Conservation (phyloP, 2,888 invertebrate genomes). For the Aporophyla lueneburgensis region DNA sequence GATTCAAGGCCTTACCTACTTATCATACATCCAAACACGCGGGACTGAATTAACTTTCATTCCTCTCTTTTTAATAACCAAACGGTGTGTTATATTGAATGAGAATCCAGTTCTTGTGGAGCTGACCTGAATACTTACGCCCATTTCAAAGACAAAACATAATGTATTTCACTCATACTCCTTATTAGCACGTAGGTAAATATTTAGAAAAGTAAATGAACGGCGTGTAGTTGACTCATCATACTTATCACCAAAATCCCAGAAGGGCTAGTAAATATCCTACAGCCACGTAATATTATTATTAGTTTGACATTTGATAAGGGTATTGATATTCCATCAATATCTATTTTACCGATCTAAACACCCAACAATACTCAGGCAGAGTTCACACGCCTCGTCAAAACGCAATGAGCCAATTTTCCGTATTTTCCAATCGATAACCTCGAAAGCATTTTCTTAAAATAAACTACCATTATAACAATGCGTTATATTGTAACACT, state of each 20-base stretch:
- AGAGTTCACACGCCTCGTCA: neutral
- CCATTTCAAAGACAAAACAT: conserved; percentile 19
- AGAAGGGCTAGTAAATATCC: neutral
- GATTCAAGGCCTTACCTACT: no score
- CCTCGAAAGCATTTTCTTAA: conserved; percentile 22
- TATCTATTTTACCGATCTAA: conserved; percentile 23
- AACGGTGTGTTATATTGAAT: conserved; percentile 28
- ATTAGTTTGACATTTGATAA: neutral
- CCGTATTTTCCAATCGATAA: conserved; percentile 5
- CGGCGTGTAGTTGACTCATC: neutral
- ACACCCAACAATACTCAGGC: neutral
- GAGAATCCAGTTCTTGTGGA: conserved; percentile 16
- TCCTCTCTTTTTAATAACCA: conserved; percentile 15
- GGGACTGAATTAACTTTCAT: neutral
- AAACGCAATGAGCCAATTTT: conserved; percentile 15
- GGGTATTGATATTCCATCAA: conserved; percentile 17
- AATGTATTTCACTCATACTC: neutral
- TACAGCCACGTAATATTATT: conserved; percentile 3
- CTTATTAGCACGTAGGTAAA: neutral
- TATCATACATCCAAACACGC: neutral
- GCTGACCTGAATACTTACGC: neutral
- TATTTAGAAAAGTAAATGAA: neutral
- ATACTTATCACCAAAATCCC: neutral
- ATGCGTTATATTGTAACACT: conserved; percentile 9
- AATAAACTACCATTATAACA: conserved; percentile 26